A percentile compares a stretch with the other conserved stretches of the same genome.
phyloP scores from a whole-genome alignment of 2,113 vertebrate species.

The Cololabis saira region DNA sequence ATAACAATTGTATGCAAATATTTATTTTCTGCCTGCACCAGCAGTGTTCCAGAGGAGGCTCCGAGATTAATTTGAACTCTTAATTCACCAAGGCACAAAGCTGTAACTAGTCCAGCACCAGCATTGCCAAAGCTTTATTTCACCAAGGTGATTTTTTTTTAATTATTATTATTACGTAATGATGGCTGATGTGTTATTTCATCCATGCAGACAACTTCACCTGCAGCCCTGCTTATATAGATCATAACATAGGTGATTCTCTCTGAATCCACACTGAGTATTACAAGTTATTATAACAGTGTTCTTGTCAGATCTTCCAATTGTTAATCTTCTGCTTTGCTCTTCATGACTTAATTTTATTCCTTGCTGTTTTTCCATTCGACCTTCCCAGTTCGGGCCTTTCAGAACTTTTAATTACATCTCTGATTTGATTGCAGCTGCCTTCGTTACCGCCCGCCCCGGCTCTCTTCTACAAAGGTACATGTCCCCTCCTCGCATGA shows the following conservation, averaged over 20 bases:
- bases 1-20: constrained; percentile 44
- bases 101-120: constrained; percentile 1
- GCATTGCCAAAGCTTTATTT: constrained; percentile 11
- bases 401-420: constrained; percentile 65
- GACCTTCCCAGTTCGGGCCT: constrained; percentile 48
- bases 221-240: constrained; percentile 11
- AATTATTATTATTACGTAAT: neutral
- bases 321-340: constrained; percentile 38
- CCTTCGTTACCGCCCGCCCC: constrained; percentile 55
- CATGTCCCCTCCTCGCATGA: constrained; percentile 54
- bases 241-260: constrained; percentile 2
- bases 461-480: constrained; percentile 57
- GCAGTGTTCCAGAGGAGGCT: constrained; percentile 16
- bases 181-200: neutral
- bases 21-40: constrained; percentile 33
- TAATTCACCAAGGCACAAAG: constrained; percentile 12
- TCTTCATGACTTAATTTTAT: constrained; percentile 30
- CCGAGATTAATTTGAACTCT: constrained; percentile 33
- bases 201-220: constrained; percentile 11
- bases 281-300: constrained; percentile 16
- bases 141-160: neutral
- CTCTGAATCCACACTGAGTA: constrained; percentile 2
- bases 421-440: constrained; percentile 62
- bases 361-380: constrained; percentile 28
- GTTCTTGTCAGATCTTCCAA: constrained; percentile 23